A percentile compares a stretch with the other conserved stretches of the same genome.
Conservation (phyloP, 2,113 vertebrate genomes). For the rat (Rattus norvegicus) region DNA sequence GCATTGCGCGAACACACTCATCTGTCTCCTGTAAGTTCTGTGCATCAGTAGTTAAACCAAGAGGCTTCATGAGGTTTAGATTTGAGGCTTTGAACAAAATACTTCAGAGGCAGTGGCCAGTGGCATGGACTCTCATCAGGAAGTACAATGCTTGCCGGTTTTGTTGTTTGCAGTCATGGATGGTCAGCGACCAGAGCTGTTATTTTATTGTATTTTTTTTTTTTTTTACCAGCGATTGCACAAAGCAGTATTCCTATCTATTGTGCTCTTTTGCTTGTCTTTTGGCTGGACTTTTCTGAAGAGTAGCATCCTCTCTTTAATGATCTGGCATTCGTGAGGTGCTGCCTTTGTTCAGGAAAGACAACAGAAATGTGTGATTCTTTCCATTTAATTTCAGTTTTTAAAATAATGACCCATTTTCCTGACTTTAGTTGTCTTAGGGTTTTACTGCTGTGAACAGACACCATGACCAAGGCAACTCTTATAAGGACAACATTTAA, state of each 20-base stretch:
- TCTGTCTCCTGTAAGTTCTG: slow-evolving; percentile 10
- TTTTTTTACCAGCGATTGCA: neutral
- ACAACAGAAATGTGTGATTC: slow-evolving; percentile 25
- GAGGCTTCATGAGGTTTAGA: neutral
- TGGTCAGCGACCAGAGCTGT: neutral
- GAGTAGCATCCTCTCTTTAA: slow-evolving; percentile 20
- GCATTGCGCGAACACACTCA: neutral
- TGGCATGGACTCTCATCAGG: neutral
- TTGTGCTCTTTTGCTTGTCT: neutral
- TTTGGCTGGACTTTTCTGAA: slow-evolving; percentile 1
- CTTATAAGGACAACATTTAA: too few relatives aligned
- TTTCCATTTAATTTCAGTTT: slow-evolving; percentile 49
- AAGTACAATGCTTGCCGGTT: neutral
- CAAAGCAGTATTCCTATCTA: neutral
- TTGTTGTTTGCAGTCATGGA: neutral
- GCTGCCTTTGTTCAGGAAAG: neutral
- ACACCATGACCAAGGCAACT: too few relatives aligned
- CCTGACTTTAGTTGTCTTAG: neutral
- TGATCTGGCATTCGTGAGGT: neutral
- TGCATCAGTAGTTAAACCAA: slow-evolving; percentile 5
- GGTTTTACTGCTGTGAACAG: too few relatives aligned
- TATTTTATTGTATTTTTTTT: neutral
- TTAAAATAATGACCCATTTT: slow-evolving; percentile 52
- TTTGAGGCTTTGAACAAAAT: neutral
- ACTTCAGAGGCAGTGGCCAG: neutral